Evolutionary conservation across 2,113 vertebrate genomes (phyloP), one percentile per base, ranked within the genome.

Genomic region (Elanoides forficatus): DNA sequence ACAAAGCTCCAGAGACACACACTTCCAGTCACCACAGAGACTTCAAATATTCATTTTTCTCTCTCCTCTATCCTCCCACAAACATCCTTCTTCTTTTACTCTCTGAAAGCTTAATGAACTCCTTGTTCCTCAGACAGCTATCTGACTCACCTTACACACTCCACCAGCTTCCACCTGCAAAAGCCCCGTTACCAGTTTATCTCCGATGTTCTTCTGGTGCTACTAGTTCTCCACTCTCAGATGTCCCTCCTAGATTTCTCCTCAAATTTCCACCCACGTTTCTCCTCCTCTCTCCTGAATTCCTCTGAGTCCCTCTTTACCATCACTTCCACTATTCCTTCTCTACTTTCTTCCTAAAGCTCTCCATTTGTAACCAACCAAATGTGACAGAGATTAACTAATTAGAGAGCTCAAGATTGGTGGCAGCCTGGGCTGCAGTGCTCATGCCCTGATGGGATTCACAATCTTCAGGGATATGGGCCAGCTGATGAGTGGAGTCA

Each of bases 161-260:
- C 29, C 23, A 47, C 11, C 50, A 82, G 15, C 32, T 66, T 88
- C 4, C 10, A 70, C 34, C 18, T 36, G 12, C 34, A 96, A 85
- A 81, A 79, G 10, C 42, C 15, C 3, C 32, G 3, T 40, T 23
- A 40, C 0, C 0, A 62, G 10, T 62, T 62, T 40, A 22, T 58
- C 25, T 67, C 67, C 59, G 29, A 55, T n/a, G 4, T 43, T 86
- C 25, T 32, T 73, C 36, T n/a, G 8, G 6, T 62, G 6, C 22
- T 79, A 7, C 25, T 43, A 34, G 25, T 43, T 81, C 40, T 78
- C 7, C n/a, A 14, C 29, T 78, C 7, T 85, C 9, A 9, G 15
- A 16, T 32, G 8, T 10, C n/a, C 66, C 8, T 22, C 19, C 9
- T 12, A 62, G 10, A 11, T 6, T 5, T 32, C 16, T 80, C 15